Base-by-base conservation (phyloP, 2,888 invertebrate genomes). In the Nomada fucata region DNA sequence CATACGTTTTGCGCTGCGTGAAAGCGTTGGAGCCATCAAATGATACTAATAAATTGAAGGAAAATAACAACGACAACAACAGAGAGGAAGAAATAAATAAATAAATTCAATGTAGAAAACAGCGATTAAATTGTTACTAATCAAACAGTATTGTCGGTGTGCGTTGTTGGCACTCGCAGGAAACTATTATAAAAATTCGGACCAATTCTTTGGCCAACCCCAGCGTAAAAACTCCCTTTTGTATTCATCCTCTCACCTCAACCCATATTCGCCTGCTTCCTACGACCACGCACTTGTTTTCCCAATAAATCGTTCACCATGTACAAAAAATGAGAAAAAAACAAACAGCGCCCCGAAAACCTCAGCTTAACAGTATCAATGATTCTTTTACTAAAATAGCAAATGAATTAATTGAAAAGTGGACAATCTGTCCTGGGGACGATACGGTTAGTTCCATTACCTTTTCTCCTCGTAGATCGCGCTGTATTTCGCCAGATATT, bases 401-500 rank as follows among this genome's bases (percentile, higher is more conserved):
- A 26, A 42, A 13, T 44, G 4, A 55, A 15, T 3, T 7, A 26
- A 29, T 10, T 29, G 13, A 42, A n/a, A 15, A 42, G 23, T 13
- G 20, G n/a, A 26, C n/a, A 13, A 44, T 57, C 15, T 23, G 3
- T 11, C 4, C 26, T 15, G 23, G 42, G 1, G 13, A 9, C 29
- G 53, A n/a, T n/a, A 50, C 44, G 29, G 47, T 0, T 44, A 42
- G 57, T 67, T 23, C 61, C 50, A 53, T 55, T 80, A 97, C 97
- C 97, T 96, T 90, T 95, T 95, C 79, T 96, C 95, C 90, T 97
- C 96, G 91, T 97, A 97, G 79, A 97, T 96, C 88, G 96, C 95
- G 63, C 97, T 96, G 94, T 97, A 97, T 92, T 97, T 97, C 88
- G 96, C 95, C 72, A 97, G 93, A 93, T 97, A 96, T 91, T 96